phyloP scores from a whole-genome alignment of 2,113 vertebrate species.

The Tamias sibiricus region DNA sequence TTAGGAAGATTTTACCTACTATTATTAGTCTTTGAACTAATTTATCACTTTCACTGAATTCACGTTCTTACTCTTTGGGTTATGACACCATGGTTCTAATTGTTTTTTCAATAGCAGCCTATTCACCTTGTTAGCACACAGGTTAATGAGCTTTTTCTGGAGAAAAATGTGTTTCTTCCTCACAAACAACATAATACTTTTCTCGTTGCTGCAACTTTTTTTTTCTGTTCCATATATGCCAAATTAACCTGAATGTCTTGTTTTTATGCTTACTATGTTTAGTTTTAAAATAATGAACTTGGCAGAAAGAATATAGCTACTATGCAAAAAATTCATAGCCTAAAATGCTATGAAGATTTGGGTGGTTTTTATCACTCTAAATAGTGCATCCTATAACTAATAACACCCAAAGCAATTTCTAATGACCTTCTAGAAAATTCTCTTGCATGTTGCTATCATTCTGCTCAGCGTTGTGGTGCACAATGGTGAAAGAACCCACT shows the following conservation, averaged over 20 bases:
- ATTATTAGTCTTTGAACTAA: slow-evolving; percentile 1
- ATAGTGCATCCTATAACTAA: background rate
- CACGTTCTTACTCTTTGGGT: background rate
- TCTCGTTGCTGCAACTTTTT: background rate
- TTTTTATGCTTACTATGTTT: slow-evolving; percentile 21
- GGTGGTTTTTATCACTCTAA: background rate
- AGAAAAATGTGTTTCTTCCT: slow-evolving; percentile 36
- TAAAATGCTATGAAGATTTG: background rate
- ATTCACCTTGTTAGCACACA: slow-evolving; percentile 26
- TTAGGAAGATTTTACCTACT: background rate
- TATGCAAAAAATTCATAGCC: background rate
- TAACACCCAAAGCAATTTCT: background rate
- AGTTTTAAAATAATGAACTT: slow-evolving; percentile 56
- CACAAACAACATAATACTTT: slow-evolving; percentile 4
- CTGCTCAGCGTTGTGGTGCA: background rate
- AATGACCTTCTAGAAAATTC: background rate
- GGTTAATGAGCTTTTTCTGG: slow-evolving; percentile 46
- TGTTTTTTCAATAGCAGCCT: slow-evolving; percentile 22
- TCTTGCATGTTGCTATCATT: background rate
- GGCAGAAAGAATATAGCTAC: background rate
- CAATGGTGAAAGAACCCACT: background rate
- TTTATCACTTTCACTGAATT: slow-evolving; percentile 13
- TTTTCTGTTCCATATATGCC: background rate
- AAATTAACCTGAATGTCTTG: slow-evolving; percentile 36
- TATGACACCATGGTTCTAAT: background rate